Conservation (phyloP, 2,113 vertebrate species). For the Procavia capensis region DNA sequence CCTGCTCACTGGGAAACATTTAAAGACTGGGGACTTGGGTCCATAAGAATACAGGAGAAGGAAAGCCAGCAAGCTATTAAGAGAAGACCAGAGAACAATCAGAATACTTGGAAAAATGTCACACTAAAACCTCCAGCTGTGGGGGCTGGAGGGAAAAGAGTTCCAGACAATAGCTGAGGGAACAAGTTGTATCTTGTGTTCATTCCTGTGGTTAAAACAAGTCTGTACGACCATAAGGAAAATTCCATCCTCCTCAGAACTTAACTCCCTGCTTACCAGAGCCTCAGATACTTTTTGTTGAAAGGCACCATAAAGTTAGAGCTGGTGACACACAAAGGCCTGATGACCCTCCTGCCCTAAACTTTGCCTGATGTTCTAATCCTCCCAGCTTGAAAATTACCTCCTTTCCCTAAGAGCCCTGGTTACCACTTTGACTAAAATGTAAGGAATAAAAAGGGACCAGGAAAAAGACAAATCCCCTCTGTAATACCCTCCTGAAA, state of each 20-base stretch:
- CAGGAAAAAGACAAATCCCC: not conserved
- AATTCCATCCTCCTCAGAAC: slow-evolving; percentile 83
- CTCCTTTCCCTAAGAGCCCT: not conserved
- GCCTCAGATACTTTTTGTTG: not conserved
- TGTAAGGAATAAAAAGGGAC: not conserved
- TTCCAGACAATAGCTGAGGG: slow-evolving; percentile 80
- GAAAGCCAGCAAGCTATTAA: slow-evolving; percentile 46
- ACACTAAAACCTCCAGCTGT: slow-evolving; percentile 81
- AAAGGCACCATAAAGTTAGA: not conserved
- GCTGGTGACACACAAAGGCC: not conserved
- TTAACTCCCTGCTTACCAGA: slow-evolving; percentile 67
- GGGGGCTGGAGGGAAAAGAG: slow-evolving; percentile 76
- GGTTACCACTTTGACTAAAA: not conserved
- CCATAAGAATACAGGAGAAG: not conserved
- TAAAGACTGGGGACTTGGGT: slow-evolving; percentile 13
- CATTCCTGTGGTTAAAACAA: slow-evolving; percentile 88
- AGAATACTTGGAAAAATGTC: slow-evolving; percentile 84
- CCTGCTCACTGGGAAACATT: not conserved
- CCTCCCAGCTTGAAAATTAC: not conserved
- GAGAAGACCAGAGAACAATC: slow-evolving; percentile 73
- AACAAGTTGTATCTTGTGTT: slow-evolving; percentile 84
- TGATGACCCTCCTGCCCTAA: not conserved
- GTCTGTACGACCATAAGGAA: slow-evolving; percentile 83
- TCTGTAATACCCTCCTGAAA: not conserved
- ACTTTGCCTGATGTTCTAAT: not conserved